These are phyloP conservation scores for Shargacucullia verbasci DNA, from an alignment of 2,888 invertebrate species.

Conservation along the genomic window DNA sequence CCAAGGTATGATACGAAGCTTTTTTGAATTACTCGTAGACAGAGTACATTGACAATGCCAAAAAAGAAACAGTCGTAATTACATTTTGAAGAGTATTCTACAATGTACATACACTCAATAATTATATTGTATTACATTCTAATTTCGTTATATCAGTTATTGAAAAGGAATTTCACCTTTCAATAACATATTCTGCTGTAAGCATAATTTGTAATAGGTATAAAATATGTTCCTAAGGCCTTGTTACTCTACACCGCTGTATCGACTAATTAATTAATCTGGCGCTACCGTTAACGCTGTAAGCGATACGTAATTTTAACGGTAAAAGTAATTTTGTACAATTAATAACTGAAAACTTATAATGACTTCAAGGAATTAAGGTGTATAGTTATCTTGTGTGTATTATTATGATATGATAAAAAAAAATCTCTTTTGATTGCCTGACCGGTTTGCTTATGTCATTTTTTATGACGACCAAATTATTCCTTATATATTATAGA, in stretches of 20 bases:
- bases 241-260: conserved; percentile 32
- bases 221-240: conserved; percentile 21
- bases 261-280: conserved; percentile 50
- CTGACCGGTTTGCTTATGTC: too few species aligned
- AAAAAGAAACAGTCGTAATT: too few species aligned
- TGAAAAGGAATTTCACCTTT: too few species aligned
- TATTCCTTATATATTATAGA: too few species aligned
- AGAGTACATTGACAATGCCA: too few species aligned
- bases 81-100: too few species aligned
- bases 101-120: too few species aligned
- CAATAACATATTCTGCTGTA: background rate
- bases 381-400: background rate
- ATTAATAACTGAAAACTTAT: conserved; percentile 21
- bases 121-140: too few species aligned
- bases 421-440: background rate
- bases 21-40: too few species aligned
- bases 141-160: too few species aligned
- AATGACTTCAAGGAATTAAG: conserved; percentile 2
- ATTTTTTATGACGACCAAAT: too few species aligned
- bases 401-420: background rate
- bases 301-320: conserved; percentile 40
- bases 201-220: conserved; percentile 15
- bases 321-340: conserved; percentile 26
- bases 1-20: too few species aligned
- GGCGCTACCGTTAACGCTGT: conserved; percentile 27